A percentile compares a stretch with the other conserved stretches of the same genome.
phyloP scores from a whole-genome alignment of 2,888 invertebrate species.

The Minunthozetes semirufus region DNA sequence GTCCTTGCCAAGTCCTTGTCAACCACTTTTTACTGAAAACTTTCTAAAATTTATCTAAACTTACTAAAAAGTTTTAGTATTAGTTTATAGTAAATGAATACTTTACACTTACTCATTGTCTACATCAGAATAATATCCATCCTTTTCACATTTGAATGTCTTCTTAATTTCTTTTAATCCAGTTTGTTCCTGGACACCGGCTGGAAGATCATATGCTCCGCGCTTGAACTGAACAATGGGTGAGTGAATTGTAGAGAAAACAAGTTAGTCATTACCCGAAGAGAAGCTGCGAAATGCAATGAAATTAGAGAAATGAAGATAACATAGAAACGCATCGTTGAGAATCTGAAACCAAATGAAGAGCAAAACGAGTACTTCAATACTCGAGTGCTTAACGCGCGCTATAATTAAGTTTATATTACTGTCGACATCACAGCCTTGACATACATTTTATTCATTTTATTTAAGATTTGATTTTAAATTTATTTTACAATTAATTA shows the following conservation, averaged over 20 bases:
- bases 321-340: too few species aligned
- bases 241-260: neutral
- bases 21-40: too few species aligned
- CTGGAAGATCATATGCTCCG: slow-evolving; percentile 30
- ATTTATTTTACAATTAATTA: neutral
- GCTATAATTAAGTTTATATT: neutral
- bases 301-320: neutral
- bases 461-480: too few species aligned
- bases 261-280: slow-evolving; percentile 1
- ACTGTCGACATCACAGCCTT: neutral
- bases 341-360: neutral
- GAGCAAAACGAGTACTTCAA: neutral
- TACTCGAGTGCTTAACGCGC: neutral
- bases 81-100: too few species aligned
- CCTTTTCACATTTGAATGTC: slow-evolving; percentile 31
- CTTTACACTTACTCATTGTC: slow-evolving; percentile 6
- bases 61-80: neutral
- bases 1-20: too few species aligned
- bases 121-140: slow-evolving; percentile 29
- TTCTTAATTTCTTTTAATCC: slow-evolving; percentile 12
- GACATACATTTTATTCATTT: neutral
- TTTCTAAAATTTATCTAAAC: too few species aligned
- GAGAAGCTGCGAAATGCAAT: neutral
- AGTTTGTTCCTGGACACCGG: slow-evolving; percentile 17
- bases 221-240: neutral